Percentiles rank a stretch among this genome's conserved stretches.
Conservation (phyloP, 1,140 invertebrate genomes). For the Antheraea pernyi region DNA sequence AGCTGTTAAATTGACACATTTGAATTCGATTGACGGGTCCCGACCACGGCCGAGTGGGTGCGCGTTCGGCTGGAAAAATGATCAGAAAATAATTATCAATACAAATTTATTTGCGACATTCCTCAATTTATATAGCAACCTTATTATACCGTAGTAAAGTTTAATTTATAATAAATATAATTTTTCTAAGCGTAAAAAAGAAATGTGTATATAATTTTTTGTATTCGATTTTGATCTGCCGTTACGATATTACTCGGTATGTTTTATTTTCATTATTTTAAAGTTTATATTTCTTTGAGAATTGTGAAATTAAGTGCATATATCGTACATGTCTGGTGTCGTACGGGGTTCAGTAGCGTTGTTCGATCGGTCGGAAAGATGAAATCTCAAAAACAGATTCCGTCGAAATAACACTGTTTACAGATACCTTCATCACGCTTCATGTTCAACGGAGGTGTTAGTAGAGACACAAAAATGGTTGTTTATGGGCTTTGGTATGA, state of each 20-base stretch:
- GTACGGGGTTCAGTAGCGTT: slow-evolving; percentile 47
- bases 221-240: neutral
- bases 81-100: slow-evolving; percentile 20
- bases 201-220: neutral
- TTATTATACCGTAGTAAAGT: neutral
- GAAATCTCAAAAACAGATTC: slow-evolving; percentile 51
- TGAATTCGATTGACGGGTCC: slow-evolving; percentile 46
- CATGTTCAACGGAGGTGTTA: neutral
- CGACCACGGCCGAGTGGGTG: slow-evolving; percentile 33
- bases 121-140: neutral
- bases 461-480: neutral
- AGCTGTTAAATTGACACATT: slow-evolving; percentile 46
- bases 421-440: neutral
- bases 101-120: neutral
- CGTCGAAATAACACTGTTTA: slow-evolving; percentile 24
- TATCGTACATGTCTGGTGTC: neutral
- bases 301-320: neutral
- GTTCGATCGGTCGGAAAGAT: slow-evolving; percentile 57
- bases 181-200: neutral
- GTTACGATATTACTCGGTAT: neutral
- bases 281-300: neutral
- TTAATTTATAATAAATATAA: neutral
- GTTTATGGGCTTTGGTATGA: too few relatives aligned
- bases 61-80: slow-evolving; percentile 55
- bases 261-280: neutral